Evolutionary conservation across 2,888 invertebrate species (phyloP), one percentile per base, ranked within the genome.

Genomic region (Noctua fimbriata): DNA sequence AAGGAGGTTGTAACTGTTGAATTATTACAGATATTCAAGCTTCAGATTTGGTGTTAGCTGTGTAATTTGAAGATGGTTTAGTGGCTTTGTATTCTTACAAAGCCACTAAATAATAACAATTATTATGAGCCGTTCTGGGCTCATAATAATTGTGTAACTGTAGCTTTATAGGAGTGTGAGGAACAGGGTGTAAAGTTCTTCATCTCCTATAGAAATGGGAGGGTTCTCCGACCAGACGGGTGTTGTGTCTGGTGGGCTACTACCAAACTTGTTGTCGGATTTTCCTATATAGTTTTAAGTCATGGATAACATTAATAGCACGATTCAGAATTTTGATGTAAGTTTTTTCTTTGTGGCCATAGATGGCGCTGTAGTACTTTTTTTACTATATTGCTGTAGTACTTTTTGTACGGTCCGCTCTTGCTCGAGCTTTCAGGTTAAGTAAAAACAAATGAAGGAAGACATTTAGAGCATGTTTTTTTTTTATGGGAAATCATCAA

Each of bases 1-100:
- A 78, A 71, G 86, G 72, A 60, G 66, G 24, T 78, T 52, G 75
- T 76, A 69, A 58, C 67, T 36, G 36, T 71, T 85, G 47, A 49
- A 78, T 84, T 76, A 85, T 73, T 67, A 70, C 0, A 44, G 36
- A 73, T 70, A 67, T 73, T 60, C 47, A 49, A 66, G 58, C 55
- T 36, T 81, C 63, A 47, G 49, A 72, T 55, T 71, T 47, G 36
- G 44, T 49, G 44, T 67, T 55, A 67, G 28, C 21, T 44, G 36
- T 69, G 74, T 75, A 70, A 78, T 76, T 78, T 78, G 72, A 66
- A 55, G 63, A 44, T 47, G 36, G 63, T 78, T 75, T 60, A 47
- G 41, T 77, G 67, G 47, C 4, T 55, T 65, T 49, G 32, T 9
- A n/a, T n/a, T n/a, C n/a, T n/a, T n/a, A n/a, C n/a, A n/a, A n/a